phyloP scores from a whole-genome alignment of 2,888 invertebrate species.

The Rotaria macrura region DNA sequence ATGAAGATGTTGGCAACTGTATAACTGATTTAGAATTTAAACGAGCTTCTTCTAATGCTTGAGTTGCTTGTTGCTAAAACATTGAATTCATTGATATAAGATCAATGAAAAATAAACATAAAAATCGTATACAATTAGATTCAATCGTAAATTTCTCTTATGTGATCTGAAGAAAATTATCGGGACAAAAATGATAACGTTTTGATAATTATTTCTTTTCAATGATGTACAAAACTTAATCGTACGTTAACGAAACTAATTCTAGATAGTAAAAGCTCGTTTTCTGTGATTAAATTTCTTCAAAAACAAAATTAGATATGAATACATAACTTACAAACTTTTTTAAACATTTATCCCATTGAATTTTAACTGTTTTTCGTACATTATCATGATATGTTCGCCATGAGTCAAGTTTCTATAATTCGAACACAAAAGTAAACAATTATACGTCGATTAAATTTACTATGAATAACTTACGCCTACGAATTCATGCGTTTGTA shows the following conservation, averaged over 20 bases:
- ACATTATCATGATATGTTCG: conserved; percentile 3
- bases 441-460: neutral
- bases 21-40: neutral
- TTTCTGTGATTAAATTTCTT: too few species aligned
- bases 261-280: too few species aligned
- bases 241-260: too few species aligned
- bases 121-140: neutral
- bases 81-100: neutral
- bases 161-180: too few species aligned
- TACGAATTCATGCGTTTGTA: conserved; percentile 16
- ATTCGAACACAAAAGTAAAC: neutral
- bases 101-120: too few species aligned
- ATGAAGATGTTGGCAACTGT: neutral
- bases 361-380: conserved; percentile 8
- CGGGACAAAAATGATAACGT: too few species aligned
- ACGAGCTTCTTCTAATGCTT: neutral
- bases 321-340: neutral
- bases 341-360: conserved; percentile 1
- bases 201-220: too few species aligned
- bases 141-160: too few species aligned
- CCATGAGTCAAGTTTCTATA: neutral
- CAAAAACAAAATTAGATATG: too few species aligned
- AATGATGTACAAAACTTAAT: too few species aligned
- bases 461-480: neutral
- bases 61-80: neutral